Percentiles rank a stretch among this genome's conserved stretches.
Conservation (phyloP, 2,113 vertebrate species). For the Lonchura striata region DNA sequence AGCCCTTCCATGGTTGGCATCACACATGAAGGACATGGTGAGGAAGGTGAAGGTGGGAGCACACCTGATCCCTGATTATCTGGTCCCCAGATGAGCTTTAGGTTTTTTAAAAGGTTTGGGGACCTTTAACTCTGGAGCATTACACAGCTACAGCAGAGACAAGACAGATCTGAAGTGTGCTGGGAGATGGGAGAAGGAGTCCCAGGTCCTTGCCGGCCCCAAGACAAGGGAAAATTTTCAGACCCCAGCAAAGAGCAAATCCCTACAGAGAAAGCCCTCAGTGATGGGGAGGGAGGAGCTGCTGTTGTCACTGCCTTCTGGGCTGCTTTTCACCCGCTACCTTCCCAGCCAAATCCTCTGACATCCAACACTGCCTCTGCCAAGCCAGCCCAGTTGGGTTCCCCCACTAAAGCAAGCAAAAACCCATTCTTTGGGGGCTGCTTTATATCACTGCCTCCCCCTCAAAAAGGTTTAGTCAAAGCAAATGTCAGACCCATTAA, state of each 20-base stretch:
- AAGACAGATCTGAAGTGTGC: not conserved
- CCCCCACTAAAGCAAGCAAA: not conserved
- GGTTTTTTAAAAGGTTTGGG: not conserved
- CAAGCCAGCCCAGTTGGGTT: constrained; percentile 24
- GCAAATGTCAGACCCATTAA: constrained; percentile 47
- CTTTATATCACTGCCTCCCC: not conserved
- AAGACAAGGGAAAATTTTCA: not conserved
- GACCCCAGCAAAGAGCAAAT: not conserved
- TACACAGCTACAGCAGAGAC: not conserved
- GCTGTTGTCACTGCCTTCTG: constrained; percentile 24
- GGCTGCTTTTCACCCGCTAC: not conserved
- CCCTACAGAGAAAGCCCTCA: not conserved
- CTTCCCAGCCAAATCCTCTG: not conserved
- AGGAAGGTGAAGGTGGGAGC: not conserved
- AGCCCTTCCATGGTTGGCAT: not conserved
- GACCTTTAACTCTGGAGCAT: not conserved
- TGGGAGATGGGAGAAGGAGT: not conserved
- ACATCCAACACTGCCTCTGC: constrained; percentile 36
- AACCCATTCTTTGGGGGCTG: not conserved
- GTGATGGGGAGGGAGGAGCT: constrained; percentile 27
- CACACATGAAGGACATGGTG: not conserved
- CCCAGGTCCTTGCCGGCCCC: not conserved
- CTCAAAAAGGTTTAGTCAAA: not conserved
- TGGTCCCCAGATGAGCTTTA: not conserved
- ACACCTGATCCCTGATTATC: not conserved